Conservation (phyloP, 2,797 vertebrate genomes). For the Bufotes viridis region DNA sequence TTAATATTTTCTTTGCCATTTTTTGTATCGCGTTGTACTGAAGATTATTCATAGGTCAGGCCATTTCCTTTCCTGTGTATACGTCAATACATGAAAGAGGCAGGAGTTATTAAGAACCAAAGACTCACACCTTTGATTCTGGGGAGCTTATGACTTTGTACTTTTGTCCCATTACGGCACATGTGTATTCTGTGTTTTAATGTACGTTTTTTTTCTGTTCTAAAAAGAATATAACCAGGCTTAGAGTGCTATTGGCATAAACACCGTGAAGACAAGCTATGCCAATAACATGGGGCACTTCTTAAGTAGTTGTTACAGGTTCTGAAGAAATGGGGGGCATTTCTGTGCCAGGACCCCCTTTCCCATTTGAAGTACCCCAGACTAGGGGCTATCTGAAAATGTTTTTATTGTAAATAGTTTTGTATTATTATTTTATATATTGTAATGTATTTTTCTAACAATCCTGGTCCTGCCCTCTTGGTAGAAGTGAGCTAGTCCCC, state of each 20-base stretch:
- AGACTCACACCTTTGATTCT: constrained; percentile 1
- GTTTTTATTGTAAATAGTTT: no score
- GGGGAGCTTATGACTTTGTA: background rate
- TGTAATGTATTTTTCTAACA: no score
- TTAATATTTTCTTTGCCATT: background rate
- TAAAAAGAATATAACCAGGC: background rate
- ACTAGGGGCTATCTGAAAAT: no score
- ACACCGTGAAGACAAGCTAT: background rate
- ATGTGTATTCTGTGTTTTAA: background rate
- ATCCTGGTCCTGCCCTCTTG: no score
- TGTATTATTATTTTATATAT: no score
- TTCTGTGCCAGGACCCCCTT: background rate
- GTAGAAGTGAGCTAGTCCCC: no score
- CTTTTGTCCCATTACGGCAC: constrained; percentile 19
- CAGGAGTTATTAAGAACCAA: background rate
- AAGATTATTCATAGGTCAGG: background rate
- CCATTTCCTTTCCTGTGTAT: background rate
- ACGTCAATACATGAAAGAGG: background rate
- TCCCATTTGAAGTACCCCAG: background rate
- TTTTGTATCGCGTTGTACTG: background rate
- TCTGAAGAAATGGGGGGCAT: background rate
- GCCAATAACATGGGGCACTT: background rate
- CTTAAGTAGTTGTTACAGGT: background rate
- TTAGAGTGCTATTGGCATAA: background rate
- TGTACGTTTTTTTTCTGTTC: background rate